A percentile compares a stretch with the other conserved stretches of the same genome.
phyloP scores from a whole-genome alignment of 2,797 vertebrate genomes.

The Hyperoplus lanceolatus region DNA sequence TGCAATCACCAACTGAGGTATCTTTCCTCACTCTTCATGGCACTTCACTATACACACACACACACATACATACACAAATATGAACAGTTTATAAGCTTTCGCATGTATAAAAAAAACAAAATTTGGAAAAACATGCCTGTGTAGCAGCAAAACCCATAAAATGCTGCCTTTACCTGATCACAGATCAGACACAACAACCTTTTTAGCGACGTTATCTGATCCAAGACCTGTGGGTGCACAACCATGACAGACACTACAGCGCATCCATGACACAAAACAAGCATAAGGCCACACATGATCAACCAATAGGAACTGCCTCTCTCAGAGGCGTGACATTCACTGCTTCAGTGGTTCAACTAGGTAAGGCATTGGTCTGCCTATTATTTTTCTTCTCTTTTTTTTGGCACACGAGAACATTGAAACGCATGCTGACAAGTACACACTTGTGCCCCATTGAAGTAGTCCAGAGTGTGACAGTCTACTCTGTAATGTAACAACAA shows the following conservation, averaged over 20 bases:
- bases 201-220: not conserved
- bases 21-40: constrained; percentile 71
- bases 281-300: constrained; percentile 92
- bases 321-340: constrained; percentile 88
- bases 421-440: constrained; percentile 74
- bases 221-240: constrained; percentile 41
- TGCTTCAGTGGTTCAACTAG: constrained; percentile 88
- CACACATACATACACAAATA: constrained; percentile 52
- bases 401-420: constrained; percentile 84
- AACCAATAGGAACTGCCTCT: constrained; percentile 82
- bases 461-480: constrained; percentile 57
- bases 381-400: constrained; percentile 64
- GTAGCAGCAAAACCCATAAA: constrained; percentile 59
- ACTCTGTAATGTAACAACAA: constrained; percentile 58
- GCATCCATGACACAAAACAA: constrained; percentile 86
- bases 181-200: constrained; percentile 62
- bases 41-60: constrained; percentile 73
- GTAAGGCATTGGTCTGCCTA: constrained; percentile 79
- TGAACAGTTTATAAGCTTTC: constrained; percentile 43
- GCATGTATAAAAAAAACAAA: constrained; percentile 34
- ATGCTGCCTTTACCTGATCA: constrained; percentile 62
- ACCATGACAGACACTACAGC: constrained; percentile 75
- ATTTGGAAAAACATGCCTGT: constrained; percentile 51
- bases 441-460: constrained; percentile 69
- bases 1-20: constrained; percentile 68